Base-by-base conservation (phyloP, 1,140 invertebrate species). In the Mya arenaria region DNA sequence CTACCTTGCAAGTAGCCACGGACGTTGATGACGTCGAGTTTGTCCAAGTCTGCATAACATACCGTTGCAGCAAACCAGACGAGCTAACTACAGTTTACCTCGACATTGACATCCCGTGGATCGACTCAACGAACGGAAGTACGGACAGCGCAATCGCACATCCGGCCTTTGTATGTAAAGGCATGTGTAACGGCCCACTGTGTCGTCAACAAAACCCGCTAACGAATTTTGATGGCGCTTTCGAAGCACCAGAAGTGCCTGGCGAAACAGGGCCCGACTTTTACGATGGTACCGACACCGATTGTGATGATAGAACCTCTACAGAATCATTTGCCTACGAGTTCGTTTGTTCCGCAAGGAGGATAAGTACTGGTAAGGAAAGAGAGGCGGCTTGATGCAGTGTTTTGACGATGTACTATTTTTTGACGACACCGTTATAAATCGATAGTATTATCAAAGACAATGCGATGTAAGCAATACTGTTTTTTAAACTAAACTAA, bases 71-170 rank as follows among this genome's bases (percentile, higher is more conserved):
- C 60, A 8, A 37, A 25, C 34, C 6, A 36, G 48, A 28, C 23
- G 71, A 73, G 36, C 13, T 19, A 19, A 73, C 71, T 23, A 58
- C 71, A 28, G 71, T 73, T 37, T 60, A 37, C 10, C 32, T 73
- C 4, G 71, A 58, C 34, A 56, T 60, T 56, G 52, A 73, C 15
- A 58, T 73, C 5, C 37, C 71, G 2, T 13, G 17, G 15, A 58
- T 37, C 41, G 48, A 19, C 30, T 56, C 48, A 4, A 3, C 10
- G n/a, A 25, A 25, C 30, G 32, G 37, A 32, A 28, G 32, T 2
- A 32, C 41, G 10, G 69, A 52, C 13, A 30, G 28, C 15, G 30
- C 39, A 4, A 28, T 23, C 44, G 36, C 48, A 13, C 19, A 1
- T 10, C 41, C 2, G 13, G 66, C 48, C 3, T 71, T 71, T 34